Base-by-base conservation (phyloP, 2,113 vertebrate species). In the Tychaedon coryphoeus region DNA sequence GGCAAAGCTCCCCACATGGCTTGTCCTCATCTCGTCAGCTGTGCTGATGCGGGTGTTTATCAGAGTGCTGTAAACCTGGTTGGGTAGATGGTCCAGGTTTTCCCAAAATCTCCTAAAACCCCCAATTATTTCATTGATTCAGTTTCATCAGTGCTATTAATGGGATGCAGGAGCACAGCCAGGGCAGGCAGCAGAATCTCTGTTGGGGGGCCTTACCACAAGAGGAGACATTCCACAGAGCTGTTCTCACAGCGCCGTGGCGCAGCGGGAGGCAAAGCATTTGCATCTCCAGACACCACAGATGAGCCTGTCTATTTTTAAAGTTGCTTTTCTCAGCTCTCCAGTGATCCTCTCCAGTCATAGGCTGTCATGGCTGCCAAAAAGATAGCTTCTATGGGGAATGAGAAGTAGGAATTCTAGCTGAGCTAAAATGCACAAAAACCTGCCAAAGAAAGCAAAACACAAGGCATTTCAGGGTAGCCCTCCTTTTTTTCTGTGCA, bases 271-370 rank as follows among this genome's bases (percentile, higher is more conserved):
- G 72, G 56, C 2, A 8, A 74, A 83, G 92, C 22, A 77, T 80
- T 62, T 86, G 38, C 64, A 73, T 84, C 92, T 86, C 73, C 84
- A 96, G 93, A 91, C 95, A 87, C 25, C 73, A 54, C 73, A 77
- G 76, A 91, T 38, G 56, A 96, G 69, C 53, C 54, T 50, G 60
- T 13, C 92, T 96, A 86, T 95, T 94, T 95, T 89, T 89, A 47
- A 84, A 92, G 51, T 17, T 56, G 92, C 73, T 84, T 94, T 89
- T 84, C 73, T 84, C 76, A 91, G 92, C 76, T 86, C 50, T 51
- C 50, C 17, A 51, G 64, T n/a, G 75, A 95, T 77, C 17, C 42
- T 83, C 67, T 66, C 75, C 26, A 70, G 34, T 61, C 56, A 57
- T 3, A 51, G 61, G 48, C 58, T 74, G 40, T n/a, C 79, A 54